Evolutionary conservation across 2,113 vertebrate genomes (phyloP), one percentile per base, ranked within the genome.

Genomic region (Bombycilla garrulus): DNA sequence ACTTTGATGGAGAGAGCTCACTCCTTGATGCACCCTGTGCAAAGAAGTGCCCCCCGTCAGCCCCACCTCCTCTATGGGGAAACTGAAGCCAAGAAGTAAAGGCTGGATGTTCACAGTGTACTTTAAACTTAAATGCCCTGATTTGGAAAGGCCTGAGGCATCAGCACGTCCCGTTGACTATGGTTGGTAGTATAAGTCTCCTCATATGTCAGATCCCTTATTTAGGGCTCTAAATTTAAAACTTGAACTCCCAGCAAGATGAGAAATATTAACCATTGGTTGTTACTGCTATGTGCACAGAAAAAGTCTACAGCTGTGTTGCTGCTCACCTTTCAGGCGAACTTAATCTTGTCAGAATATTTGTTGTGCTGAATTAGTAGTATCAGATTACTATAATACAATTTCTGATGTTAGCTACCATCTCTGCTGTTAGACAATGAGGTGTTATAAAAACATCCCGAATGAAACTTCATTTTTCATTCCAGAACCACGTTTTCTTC

Each of bases 21-120:
- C 6, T 17, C 40, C 12, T 70, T 2, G 0, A 11, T 4, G 2
- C 11, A 35, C 15, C 9, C 26, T 58, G 35, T 35, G 53, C 0
- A 5, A 72, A 20, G 9, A 44, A 18, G 14, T 42, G 23, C 6
- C 11, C 14, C 11, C 15, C 20, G 21, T 8, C n/a, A 60, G 20
- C 22, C 17, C 8, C 16, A 45, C 26, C 21, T 80, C 7, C 12
- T 13, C 5, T 0, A 1, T 8, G 7, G 15, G 17, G 36, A 77
- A 86, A 38, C 4, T 16, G 45, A 90, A 57, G 9, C 36, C 51
- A 73, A n/a, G 25, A 62, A 42, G 16, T 20, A 76, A 87, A 51
- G 35, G 12, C 45, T 48, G 31, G 25, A 31, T 72, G 21, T 15
- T 72, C n/a, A 65, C 25, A 42, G 16, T 15, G 15, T n/a, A 9